Evolutionary conservation across 1,140 invertebrate species (phyloP), one percentile per base, ranked within the genome.

Genomic region (Tetramorium parvispinum): DNA sequence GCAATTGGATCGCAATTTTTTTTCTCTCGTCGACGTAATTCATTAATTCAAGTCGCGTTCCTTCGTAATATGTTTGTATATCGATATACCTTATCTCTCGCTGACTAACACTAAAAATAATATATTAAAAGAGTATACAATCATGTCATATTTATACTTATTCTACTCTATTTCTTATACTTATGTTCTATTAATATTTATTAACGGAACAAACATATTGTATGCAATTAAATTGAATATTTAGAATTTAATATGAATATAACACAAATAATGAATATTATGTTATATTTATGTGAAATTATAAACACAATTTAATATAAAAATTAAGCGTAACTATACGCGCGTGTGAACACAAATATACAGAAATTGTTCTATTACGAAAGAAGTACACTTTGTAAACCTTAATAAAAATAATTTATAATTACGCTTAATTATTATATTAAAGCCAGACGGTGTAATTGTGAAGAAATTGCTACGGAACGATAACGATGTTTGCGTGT

Each of bases 1-100:
- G 11, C n/a, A 68, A 68, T 68, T 24, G 5, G 65, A 68, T 49
- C 40, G n/a, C 21, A 49, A 24, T 68, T 46, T 68, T 68, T 68
- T 68, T 68, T 46, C 8, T 32, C 32, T 32, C 13, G n/a, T 10
- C 7, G 16, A 65, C 7, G 27, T 65, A n/a, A 65, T 40, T 37
- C 18, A 65, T 65, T n/a, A 65, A 65, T 40, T 37, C 32, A n/a
- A n/a, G 1, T 32, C 32, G 32, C 18, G 18, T n/a, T 53, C 3
- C 1, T 5, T 65, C 27, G 32, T 43, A 5, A n/a, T n/a, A 66
- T 6, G 11, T 66, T 21, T 43, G 40, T 16, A 24, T 24, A 46
- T 24, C 21, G 2, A 68, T 46, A 49, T 24, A 0, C 0, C n/a
- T 66, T 43, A 68, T 46, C 40, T 24, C 5, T 68, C 5, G 11